A percentile compares a stretch with the other conserved stretches of the same genome.
phyloP scores from a whole-genome alignment of 2,888 invertebrate genomes.

The Onthophagus sagittarius region DNA sequence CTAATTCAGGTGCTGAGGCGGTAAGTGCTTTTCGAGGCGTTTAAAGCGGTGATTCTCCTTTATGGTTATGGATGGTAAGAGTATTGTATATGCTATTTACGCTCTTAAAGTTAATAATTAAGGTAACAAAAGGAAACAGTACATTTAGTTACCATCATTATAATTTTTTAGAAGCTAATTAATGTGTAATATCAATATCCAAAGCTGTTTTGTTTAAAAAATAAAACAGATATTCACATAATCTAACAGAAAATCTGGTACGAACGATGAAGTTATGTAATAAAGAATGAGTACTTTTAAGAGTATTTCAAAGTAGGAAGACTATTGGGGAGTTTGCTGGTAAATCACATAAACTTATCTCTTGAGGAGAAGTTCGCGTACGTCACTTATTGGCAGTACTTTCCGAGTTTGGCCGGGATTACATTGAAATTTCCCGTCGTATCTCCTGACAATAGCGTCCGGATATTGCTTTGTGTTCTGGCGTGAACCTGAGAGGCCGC shows the following conservation, averaged over 20 bases:
- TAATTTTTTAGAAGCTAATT: too few species aligned
- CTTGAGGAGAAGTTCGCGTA: constrained; percentile 1
- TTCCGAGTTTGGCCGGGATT: constrained; percentile 31
- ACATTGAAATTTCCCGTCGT: constrained; percentile 35
- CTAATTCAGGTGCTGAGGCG: background rate
- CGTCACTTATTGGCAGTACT: constrained; percentile 25
- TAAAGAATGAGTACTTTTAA: background rate
- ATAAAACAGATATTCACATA: too few species aligned
- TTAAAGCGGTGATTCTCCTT: background rate
- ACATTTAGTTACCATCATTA: too few species aligned
- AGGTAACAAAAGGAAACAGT: too few species aligned
- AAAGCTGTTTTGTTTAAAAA: too few species aligned
- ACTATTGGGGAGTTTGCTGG: background rate
- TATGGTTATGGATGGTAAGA: background rate
- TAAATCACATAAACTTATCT: constrained; percentile 7
- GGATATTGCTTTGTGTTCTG: constrained; percentile 35
- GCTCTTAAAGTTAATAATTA: background rate
- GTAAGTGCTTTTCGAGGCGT: background rate
- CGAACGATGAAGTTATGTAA: too few species aligned
- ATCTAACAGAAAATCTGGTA: too few species aligned
- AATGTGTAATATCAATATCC: too few species aligned
- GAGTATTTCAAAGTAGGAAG: background rate
- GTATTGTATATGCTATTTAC: background rate
- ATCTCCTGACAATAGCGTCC: constrained; percentile 31
- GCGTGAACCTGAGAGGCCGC: constrained; percentile 25